Evolutionary conservation across 2,113 vertebrate species (phyloP).

Genomic region (Bambusicola thoracicus): DNA sequence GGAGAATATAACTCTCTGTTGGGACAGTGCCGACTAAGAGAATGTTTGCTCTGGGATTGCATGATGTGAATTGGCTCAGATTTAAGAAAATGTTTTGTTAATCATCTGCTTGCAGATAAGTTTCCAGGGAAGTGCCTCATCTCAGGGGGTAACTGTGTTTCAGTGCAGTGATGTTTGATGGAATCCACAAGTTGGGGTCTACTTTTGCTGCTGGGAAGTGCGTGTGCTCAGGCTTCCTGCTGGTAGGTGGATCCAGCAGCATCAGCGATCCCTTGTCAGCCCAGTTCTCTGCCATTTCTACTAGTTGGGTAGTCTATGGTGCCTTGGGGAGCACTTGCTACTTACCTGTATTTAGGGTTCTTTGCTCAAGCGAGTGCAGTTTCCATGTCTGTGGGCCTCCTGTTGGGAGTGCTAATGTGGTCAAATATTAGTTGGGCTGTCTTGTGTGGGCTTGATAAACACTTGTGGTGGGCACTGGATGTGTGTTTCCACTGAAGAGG

Average conservation of each 20-base stretch:
- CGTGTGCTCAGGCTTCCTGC: not conserved
- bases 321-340: not conserved
- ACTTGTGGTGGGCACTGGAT: accelerated
- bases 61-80: not conserved
- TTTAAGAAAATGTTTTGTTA: not conserved
- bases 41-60: not conserved
- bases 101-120: not conserved
- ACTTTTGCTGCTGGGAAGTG: not conserved
- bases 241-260: not conserved
- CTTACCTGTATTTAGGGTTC: not conserved
- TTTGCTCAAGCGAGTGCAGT: not conserved
- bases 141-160: not conserved
- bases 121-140: not conserved
- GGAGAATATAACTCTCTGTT: not conserved
- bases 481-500: not conserved
- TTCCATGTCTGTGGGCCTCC: not conserved
- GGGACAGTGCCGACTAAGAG: not conserved
- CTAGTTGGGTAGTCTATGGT: not conserved
- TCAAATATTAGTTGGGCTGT: not conserved
- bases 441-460: not conserved
- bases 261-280: not conserved
- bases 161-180: not conserved
- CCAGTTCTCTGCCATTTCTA: not conserved
- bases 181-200: not conserved
- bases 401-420: not conserved